A percentile compares a stretch with the other conserved stretches of the same genome.
Evolutionary conservation across 2,888 invertebrate species (phyloP).

Genomic region (Xestobium rufovillosum): DNA sequence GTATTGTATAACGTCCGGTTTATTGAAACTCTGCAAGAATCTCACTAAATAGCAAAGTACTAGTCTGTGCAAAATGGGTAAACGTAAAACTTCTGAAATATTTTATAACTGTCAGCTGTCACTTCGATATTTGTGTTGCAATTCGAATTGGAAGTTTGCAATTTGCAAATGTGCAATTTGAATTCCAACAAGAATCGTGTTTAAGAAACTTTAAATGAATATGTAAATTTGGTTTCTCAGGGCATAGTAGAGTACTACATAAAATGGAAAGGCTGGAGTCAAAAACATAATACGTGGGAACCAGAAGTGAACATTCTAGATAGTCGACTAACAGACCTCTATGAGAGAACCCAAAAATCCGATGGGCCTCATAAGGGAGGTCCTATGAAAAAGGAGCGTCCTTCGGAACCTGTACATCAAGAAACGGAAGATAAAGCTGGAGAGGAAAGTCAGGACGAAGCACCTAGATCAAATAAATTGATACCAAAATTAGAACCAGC

Average conservation of each 20-base stretch:
- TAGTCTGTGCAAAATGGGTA: constrained; percentile 84
- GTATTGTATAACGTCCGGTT: constrained; percentile 80
- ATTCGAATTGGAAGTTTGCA: too few relatives aligned
- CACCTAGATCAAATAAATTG: too few relatives aligned
- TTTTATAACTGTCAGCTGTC: constrained; percentile 75
- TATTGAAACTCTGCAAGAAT: constrained; percentile 81
- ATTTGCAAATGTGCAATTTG: too few relatives aligned
- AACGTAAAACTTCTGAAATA: constrained; percentile 70
- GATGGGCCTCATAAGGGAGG: constrained; percentile 53
- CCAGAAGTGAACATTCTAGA: constrained; percentile 96
- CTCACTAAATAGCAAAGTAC: constrained; percentile 67
- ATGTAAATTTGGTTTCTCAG: constrained; percentile 59
- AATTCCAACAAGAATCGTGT: constrained; percentile 80
- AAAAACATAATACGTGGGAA: constrained; percentile 95
- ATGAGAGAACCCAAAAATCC: constrained; percentile 64
- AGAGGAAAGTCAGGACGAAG: constrained; percentile 42
- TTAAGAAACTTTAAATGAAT: constrained; percentile 95
- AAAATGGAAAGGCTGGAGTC: constrained; percentile 98
- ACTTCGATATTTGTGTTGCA: too few relatives aligned
- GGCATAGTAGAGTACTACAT: constrained; percentile 91
- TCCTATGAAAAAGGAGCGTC: constrained; percentile 57
- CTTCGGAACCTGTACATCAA: constrained; percentile 45
- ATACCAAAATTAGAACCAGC: too few relatives aligned
- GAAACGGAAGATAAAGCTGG: constrained; percentile 41
- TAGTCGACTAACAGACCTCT: constrained; percentile 80